Evolutionary conservation across 2,888 invertebrate species (phyloP).

Genomic region (Abrostola triplasia): DNA sequence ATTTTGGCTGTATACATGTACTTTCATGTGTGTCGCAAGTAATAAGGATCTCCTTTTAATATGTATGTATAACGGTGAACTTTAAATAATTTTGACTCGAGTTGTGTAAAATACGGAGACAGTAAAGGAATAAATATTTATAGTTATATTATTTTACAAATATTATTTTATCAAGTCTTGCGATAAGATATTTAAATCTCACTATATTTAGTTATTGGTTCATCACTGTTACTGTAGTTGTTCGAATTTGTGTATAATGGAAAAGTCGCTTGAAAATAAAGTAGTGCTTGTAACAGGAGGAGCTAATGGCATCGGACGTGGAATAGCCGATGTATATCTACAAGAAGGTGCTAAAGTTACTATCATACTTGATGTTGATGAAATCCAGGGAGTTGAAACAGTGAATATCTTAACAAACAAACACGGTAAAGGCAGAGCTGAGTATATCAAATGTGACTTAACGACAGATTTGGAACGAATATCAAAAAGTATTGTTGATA

Average conservation of each 20-base stretch:
- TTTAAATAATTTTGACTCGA: no score
- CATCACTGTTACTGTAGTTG: neutral
- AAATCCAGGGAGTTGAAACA: constrained; percentile 25
- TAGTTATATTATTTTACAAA: no score
- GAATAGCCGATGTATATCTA: constrained; percentile 79
- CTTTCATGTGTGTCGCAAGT: neutral
- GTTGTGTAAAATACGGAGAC: no score
- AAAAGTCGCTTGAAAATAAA: constrained; percentile 52
- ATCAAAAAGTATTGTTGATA: constrained; percentile 21
- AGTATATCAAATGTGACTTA: constrained; percentile 60
- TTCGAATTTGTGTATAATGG: constrained; percentile 37
- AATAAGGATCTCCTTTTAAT: no score
- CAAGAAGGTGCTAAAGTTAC: constrained; percentile 67
- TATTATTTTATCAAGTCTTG: no score
- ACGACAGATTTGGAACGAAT: constrained; percentile 39
- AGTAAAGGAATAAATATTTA: no score
- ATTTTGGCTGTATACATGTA: constrained; percentile 18
- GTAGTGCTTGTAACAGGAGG: constrained; percentile 83
- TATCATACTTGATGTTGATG: constrained; percentile 46
- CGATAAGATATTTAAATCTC: constrained; percentile 1
- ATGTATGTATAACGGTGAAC: no score
- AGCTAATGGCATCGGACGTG: constrained; percentile 85
- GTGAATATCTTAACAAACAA: constrained; percentile 21
- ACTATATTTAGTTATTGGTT: no score
- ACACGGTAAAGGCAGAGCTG: constrained; percentile 37